phyloP scores from a whole-genome alignment of 2,888 invertebrate species.

The Dendrolimus houi region DNA sequence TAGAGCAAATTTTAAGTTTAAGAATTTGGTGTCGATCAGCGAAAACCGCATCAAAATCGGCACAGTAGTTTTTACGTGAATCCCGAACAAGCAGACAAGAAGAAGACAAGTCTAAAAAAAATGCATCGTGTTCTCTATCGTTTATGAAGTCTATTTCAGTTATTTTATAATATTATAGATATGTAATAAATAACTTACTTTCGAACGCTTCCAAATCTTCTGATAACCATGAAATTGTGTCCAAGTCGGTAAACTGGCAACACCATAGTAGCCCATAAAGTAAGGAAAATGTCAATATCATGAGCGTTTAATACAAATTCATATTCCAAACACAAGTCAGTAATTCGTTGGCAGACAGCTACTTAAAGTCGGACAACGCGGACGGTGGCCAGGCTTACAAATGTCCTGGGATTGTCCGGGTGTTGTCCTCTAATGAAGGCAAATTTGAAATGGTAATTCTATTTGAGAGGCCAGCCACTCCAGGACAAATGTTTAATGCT shows the following conservation, averaged over 20 bases:
- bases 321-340: not conserved
- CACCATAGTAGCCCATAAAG: not conserved
- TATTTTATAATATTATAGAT: no score
- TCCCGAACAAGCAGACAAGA: no score
- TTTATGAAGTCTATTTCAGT: no score
- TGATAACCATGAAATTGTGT: no score
- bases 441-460: not conserved
- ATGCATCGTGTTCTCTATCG: no score
- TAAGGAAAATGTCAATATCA: not conserved
- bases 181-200: no score
- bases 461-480: not conserved
- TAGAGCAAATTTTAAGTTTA: no score
- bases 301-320: conserved; percentile 17
- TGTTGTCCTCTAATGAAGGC: not conserved
- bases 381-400: not conserved
- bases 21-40: no score
- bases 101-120: no score
- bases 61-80: no score
- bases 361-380: not conserved
- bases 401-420: not conserved
- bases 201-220: no score
- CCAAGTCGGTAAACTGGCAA: not conserved
- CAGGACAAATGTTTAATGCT: not conserved
- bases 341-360: not conserved
- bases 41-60: no score